Percentiles rank a stretch among this genome's conserved stretches.
These are phyloP conservation scores for Melitaea athalia DNA, from an alignment of 2,888 invertebrate genomes.

Conservation along the genomic window DNA sequence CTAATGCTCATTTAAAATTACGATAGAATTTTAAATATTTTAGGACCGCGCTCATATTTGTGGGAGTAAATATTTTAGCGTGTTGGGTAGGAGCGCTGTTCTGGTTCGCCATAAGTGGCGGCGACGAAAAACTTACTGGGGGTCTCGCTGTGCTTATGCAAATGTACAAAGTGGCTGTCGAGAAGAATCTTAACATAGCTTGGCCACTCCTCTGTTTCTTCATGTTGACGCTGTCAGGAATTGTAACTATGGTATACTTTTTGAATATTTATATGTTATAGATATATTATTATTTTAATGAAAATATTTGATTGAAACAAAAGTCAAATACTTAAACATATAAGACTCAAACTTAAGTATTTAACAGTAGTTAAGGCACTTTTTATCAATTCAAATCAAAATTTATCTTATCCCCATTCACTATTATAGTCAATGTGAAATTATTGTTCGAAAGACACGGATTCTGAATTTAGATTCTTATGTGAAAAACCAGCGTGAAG, in stretches of 20 bases:
- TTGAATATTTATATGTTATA: background rate
- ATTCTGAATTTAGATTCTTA: too few species aligned
- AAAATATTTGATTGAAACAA: too few species aligned
- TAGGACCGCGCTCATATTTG: constrained; percentile 60
- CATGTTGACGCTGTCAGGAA: constrained; percentile 59
- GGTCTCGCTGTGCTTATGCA: constrained; percentile 57
- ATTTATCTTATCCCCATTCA: too few species aligned
- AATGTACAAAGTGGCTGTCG: constrained; percentile 52
- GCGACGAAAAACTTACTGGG: constrained; percentile 47
- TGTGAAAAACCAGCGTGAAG: too few species aligned
- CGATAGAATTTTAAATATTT: constrained; percentile 35
- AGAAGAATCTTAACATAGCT: constrained; percentile 41
- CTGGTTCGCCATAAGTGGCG: constrained; percentile 60
- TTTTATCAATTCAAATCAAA: too few species aligned
- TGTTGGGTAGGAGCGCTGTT: constrained; percentile 61
- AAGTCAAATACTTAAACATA: too few species aligned
- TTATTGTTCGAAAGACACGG: too few species aligned
- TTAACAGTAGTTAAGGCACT: background rate
- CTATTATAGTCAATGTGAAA: too few species aligned
- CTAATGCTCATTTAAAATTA: background rate
- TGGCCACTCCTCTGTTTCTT: constrained; percentile 61
- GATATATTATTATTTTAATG: background rate
- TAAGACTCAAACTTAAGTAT: too few species aligned
- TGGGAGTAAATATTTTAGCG: constrained; percentile 53
- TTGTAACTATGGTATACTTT: constrained; percentile 61